These are phyloP conservation scores for Helicolenus hilgendorfi DNA, from an alignment of 2,797 vertebrate species.

Conservation along the genomic window DNA sequence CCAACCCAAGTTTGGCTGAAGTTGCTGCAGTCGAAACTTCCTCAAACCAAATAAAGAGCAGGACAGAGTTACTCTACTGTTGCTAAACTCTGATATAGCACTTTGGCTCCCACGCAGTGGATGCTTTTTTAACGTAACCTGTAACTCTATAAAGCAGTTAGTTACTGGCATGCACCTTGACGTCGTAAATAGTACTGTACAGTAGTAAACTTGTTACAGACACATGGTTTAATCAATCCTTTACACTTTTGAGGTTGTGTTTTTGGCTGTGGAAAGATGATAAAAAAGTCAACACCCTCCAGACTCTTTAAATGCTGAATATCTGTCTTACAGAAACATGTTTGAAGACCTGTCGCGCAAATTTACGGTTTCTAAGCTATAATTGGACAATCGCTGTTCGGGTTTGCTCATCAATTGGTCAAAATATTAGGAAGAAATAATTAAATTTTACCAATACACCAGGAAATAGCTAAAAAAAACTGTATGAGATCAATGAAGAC, in stretches of 20 bases:
- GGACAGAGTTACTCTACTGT: background rate
- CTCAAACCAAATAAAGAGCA: background rate
- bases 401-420: background rate
- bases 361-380: background rate
- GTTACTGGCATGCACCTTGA: background rate
- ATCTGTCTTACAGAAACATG: background rate
- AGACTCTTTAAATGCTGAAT: background rate
- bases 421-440: background rate
- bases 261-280: background rate
- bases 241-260: background rate
- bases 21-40: background rate
- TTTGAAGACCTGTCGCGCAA: background rate
- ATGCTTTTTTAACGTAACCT: background rate
- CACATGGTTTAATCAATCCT: background rate
- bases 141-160: background rate
- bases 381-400: background rate
- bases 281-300: background rate
- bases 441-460: background rate
- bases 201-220: background rate
- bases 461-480: background rate
- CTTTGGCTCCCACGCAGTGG: background rate
- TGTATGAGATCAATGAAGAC: background rate
- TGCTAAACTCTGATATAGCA: background rate
- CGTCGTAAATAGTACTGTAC: background rate
- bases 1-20: background rate